Conservation (phyloP, 2,797 vertebrate species). For the Acropternis orthonyx region DNA sequence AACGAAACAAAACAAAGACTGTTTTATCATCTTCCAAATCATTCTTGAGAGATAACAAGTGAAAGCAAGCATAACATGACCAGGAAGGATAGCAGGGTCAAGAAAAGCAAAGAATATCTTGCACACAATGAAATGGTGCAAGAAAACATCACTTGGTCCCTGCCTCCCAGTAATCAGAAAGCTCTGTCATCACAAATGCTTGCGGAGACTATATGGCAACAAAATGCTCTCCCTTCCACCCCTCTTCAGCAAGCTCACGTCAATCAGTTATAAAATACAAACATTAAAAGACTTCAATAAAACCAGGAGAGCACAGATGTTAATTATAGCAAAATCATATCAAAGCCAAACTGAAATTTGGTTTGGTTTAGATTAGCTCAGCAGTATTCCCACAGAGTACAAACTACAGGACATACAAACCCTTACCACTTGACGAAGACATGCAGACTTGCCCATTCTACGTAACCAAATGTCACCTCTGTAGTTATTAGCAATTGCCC, state of each 20-base stretch:
- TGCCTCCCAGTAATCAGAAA: neutral
- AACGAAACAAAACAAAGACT: neutral
- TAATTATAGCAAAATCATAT: constrained; percentile 52
- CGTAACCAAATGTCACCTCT: neutral
- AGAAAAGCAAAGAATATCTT: neutral
- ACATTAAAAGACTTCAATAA: constrained; percentile 2
- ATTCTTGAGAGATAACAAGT: neutral
- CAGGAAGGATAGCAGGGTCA: neutral
- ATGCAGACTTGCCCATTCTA: neutral
- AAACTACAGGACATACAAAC: neutral
- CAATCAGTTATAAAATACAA: constrained; percentile 2
- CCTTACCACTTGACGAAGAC: constrained; percentile 45
- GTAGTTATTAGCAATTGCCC: constrained; percentile 24
- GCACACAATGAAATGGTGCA: neutral
- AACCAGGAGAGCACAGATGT: constrained; percentile 55
- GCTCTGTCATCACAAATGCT: constrained; percentile 27
- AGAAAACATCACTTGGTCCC: neutral
- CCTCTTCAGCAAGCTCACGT: constrained; percentile 3
- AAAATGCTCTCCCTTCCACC: neutral
- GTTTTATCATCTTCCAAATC: neutral
- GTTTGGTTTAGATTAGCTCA: constrained; percentile 31
- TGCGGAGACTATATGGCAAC: neutral
- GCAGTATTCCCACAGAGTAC: neutral
- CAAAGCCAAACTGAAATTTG: constrained; percentile 28
- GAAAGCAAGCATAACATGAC: neutral